A percentile compares a stretch with the other conserved stretches of the same genome.
Conservation (phyloP, 2,888 invertebrate genomes). For the Xestoiulus laeticollis region DNA sequence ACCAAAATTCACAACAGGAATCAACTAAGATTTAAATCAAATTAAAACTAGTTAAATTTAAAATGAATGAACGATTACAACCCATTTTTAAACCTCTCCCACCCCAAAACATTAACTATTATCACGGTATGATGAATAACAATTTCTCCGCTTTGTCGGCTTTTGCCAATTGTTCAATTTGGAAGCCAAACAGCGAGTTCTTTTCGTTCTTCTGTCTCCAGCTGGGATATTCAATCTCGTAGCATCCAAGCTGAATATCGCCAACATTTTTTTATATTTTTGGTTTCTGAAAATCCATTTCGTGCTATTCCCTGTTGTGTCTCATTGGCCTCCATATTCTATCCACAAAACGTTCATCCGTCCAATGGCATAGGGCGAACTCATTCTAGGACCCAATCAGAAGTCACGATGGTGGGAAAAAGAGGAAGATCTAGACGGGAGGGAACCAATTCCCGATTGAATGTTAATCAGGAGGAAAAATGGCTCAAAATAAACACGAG, state of each 20-base stretch:
- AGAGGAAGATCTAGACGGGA: not conserved
- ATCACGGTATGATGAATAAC: not conserved
- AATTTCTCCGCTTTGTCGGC: not conserved
- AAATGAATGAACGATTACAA: no score
- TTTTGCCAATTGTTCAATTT: conserved; percentile 23
- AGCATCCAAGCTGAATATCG: not conserved
- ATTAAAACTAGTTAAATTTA: no score
- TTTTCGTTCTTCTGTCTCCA: not conserved
- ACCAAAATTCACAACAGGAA: no score
- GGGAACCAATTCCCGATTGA: not conserved
- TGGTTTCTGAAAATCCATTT: not conserved
- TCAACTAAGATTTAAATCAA: no score
- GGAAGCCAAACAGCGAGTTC: not conserved
- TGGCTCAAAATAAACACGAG: not conserved
- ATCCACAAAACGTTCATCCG: not conserved
- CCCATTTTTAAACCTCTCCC: not conserved
- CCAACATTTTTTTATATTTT: conserved; percentile 11
- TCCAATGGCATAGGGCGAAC: not conserved
- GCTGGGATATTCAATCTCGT: conserved; percentile 23
- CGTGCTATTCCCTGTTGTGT: not conserved
- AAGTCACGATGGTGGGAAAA: not conserved
- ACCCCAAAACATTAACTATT: not conserved
- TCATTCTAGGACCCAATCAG: not conserved
- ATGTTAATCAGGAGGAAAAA: conserved; percentile 28
- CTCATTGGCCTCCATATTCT: not conserved